These are phyloP conservation scores for Vidua chalybeata DNA, from an alignment of 2,113 vertebrate species.

Conservation along the genomic window DNA sequence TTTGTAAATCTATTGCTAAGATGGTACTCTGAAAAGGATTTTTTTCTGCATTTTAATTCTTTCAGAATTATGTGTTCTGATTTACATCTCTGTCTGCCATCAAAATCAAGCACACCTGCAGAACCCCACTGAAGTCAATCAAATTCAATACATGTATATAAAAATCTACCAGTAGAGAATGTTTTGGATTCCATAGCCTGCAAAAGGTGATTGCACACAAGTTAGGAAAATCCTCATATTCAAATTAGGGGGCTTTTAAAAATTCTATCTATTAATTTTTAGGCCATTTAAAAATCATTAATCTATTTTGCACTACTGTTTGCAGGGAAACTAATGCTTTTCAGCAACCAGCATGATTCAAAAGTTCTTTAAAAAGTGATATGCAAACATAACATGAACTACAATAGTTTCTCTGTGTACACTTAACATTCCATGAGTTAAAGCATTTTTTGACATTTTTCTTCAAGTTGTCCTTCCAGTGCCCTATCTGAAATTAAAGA, in stretches of 20 bases:
- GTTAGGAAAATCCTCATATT: neutral
- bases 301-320: neutral
- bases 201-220: neutral
- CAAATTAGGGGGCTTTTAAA: neutral
- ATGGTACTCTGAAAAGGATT: neutral
- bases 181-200: neutral
- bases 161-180: neutral
- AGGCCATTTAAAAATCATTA: neutral
- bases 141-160: neutral
- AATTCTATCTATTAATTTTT: neutral
- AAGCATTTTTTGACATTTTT: neutral
- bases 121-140: neutral
- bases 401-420: neutral
- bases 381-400: neutral
- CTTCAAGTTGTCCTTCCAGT: slow-evolving; percentile 10
- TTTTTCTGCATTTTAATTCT: neutral
- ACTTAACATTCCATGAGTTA: neutral
- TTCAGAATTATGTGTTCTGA: neutral
- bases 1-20: neutral
- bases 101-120: neutral
- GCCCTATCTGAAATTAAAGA: slow-evolving; percentile 43
- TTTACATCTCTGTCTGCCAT: neutral
- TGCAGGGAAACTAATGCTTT: neutral
- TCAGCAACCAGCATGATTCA: neutral
- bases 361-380: neutral